These are phyloP conservation scores for Girardia tigrina DNA, from an alignment of 2,888 invertebrate species.

Conservation along the genomic window DNA sequence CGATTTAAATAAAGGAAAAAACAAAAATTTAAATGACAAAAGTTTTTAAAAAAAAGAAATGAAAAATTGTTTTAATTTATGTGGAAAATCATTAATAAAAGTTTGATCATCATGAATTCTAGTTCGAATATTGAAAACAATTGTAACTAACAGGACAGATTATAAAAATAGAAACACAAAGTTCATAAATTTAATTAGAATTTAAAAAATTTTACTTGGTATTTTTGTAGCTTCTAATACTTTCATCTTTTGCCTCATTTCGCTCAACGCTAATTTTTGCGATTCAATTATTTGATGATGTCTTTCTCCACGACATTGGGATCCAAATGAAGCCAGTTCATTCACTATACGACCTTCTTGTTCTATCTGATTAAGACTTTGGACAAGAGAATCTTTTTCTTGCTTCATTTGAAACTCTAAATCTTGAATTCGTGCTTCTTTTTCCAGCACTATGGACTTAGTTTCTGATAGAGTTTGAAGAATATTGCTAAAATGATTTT, in stretches of 20 bases:
- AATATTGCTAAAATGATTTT: not conserved
- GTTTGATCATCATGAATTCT: no score
- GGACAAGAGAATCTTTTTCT: slow-evolving; percentile 37
- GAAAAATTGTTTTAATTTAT: no score
- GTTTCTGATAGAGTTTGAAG: not conserved
- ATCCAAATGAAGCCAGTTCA: slow-evolving; percentile 47
- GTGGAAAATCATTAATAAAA: no score
- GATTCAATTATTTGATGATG: slow-evolving; percentile 48
- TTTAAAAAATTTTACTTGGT: slow-evolving; percentile 6
- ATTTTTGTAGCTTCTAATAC: slow-evolving; percentile 41
- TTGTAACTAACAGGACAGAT: no score
- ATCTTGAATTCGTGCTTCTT: slow-evolving; percentile 39
- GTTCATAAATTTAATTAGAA: no score
- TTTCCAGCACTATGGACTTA: slow-evolving; percentile 38
- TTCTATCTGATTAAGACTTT: slow-evolving; percentile 27
- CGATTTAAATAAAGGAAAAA: no score
- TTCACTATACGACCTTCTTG: slow-evolving; percentile 27
- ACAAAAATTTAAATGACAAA: no score
- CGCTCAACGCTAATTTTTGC: slow-evolving; percentile 48
- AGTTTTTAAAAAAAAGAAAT: no score
- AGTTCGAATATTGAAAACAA: no score
- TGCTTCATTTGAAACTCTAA: slow-evolving; percentile 41
- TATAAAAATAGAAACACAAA: no score
- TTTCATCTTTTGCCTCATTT: slow-evolving; percentile 45
- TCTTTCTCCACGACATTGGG: slow-evolving; percentile 49